Base-by-base conservation (phyloP, 2,888 invertebrate genomes). In the Flabesymbios commensalis region DNA sequence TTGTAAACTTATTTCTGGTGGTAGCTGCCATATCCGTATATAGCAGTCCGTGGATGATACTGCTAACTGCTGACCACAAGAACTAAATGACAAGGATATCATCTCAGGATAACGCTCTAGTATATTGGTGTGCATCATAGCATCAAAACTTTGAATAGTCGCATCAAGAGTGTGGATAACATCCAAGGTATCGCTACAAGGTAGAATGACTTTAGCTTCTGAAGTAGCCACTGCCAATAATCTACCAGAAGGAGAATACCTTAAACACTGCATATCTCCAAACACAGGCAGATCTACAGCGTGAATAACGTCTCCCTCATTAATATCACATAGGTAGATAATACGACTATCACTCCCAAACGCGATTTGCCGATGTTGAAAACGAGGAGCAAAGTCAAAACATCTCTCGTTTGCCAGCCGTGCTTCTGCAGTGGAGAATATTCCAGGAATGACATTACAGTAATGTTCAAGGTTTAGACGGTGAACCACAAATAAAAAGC, bases 331-430 rank as follows among this genome's bases (percentile, higher is more conserved):
- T n/a, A n/a, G 39, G 39, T 14, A 36, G 10, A 36, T 36, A 10
- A 10, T 36, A 36, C 39, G 10, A 36, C n/a, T n/a, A n/a, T 36
- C n/a, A n/a, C n/a, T n/a, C 10, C 10, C n/a, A 36, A 45, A 45
- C 7, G 45, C 45, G 17, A 45, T 10, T 10, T n/a, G 22, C 22
- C 45, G 10, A 24, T 45, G 10, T 45, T 19, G 45, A 24, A 45
- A 45, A 7, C 45, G 45, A n/a, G 45, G 45, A 45, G 10, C 45
- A 45, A 45, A 45, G 24, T 45, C 45, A 45, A 45, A 45, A 22
- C 45, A 45, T 7, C 45, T 14, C 22, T 45, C 45, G 24, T 45
- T 45, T n/a, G 45, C 14, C 22, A 45, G 14, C 17, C 7, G 10
- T 22, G 22, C 24, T 10, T n/a, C 24, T 10, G 45, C n/a, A 10